Evolutionary conservation across 2,888 invertebrate species (phyloP), one percentile per base, ranked within the genome.

Genomic region (Heliconius ismenius): DNA sequence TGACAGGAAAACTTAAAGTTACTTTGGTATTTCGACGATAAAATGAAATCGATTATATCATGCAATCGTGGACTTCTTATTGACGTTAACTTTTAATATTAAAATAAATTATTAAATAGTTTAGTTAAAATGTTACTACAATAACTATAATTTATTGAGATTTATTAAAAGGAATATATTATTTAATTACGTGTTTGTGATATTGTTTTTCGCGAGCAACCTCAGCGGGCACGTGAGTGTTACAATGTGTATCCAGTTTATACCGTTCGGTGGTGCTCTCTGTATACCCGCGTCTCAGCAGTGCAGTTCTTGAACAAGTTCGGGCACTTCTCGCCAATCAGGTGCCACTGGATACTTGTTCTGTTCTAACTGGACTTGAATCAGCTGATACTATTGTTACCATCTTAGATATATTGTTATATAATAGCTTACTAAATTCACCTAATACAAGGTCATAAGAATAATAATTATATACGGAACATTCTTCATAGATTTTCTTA

Each of bases 301-400:
- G 88, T 87, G 90, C 86, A 87, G 89, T 89, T 90, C 89, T 90
- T 90, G 91, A 91, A 93, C 93, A 87, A 92, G 93, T 93, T 91
- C 89, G 90, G 91, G 87, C 92, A 91, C 91, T 91, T 90, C 90
- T 89, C 89, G 88, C 85, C 90, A 87, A 88, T 92, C 92, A 92
- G 92, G 92, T 93, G 92, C 91, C 91, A 90, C 90, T 90, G 88
- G 89, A 92, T 91, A 92, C 93, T 89, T 86, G 93, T 93, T 92
- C 92, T 91, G 88, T 90, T 92, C 93, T 93, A 93, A 93, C 93
- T 92, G 93, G 92, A 92, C 89, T 91, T 84, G 85, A 85, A 91
- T 92, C 93, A 93, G 92, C 93, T 93, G 93, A 89, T 91, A 85
- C 87, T 85, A 85, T 89, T 90, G 85, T 86, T 83, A 83, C 86